Evolutionary conservation across 2,888 invertebrate species (phyloP).

Genomic region (Nudaria mundana): DNA sequence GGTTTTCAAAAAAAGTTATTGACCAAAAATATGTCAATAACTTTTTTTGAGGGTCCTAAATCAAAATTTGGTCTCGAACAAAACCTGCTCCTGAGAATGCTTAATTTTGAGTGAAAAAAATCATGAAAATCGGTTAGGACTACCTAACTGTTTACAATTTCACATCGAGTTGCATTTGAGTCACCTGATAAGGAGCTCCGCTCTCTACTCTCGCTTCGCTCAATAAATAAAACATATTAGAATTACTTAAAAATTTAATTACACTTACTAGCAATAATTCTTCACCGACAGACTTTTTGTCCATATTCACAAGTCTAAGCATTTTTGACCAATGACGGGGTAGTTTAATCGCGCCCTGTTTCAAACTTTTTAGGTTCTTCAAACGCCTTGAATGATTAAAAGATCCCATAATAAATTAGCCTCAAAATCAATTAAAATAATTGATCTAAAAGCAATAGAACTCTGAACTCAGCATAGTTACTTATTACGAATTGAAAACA

Average conservation of each 20-base stretch:
- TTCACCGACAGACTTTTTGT: constrained; percentile 44
- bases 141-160: too few relatives aligned
- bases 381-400: constrained; percentile 44
- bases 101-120: too few relatives aligned
- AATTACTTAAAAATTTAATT: background rate
- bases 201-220: too few relatives aligned
- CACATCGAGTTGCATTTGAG: too few relatives aligned
- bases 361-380: constrained; percentile 52
- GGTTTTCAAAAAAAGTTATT: too few relatives aligned
- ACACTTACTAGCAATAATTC: constrained; percentile 60
- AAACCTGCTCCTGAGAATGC: too few relatives aligned
- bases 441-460: background rate
- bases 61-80: too few relatives aligned
- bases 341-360: constrained; percentile 56
- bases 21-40: too few relatives aligned
- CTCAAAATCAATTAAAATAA: constrained; percentile 5
- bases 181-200: too few relatives aligned
- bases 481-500: constrained; percentile 5
- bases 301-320: constrained; percentile 48
- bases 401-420: constrained; percentile 39
- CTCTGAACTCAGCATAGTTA: background rate
- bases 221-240: too few relatives aligned
- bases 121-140: too few relatives aligned
- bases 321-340: constrained; percentile 66
- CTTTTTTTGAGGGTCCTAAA: too few relatives aligned